A percentile compares a stretch with the other conserved stretches of the same genome.
Evolutionary conservation across 2,888 invertebrate genomes (phyloP).

Genomic region (Tachystola acroxantha): DNA sequence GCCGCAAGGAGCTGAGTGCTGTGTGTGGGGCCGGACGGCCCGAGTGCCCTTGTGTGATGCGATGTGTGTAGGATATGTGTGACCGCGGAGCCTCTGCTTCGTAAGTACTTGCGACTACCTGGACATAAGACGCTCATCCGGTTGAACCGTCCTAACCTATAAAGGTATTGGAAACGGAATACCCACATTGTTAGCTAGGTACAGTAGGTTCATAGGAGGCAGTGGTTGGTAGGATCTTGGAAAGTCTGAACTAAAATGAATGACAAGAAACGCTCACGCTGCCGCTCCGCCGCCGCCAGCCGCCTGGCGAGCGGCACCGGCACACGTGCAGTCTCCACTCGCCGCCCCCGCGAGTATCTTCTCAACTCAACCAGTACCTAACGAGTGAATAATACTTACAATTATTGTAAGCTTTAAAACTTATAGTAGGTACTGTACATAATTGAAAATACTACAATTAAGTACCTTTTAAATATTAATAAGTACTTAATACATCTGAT

Average conservation of each 20-base stretch:
- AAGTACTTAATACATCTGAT: background rate
- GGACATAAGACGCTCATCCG: constrained; percentile 32
- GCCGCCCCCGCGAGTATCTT: constrained; percentile 39
- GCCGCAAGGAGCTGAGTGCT: constrained; percentile 48
- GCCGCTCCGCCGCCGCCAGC: constrained; percentile 43
- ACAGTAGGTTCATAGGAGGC: no score
- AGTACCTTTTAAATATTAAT: background rate
- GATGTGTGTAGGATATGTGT: constrained; percentile 70
- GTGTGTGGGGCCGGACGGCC: constrained; percentile 66
- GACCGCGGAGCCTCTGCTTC: constrained; percentile 67
- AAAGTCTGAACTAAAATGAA: constrained; percentile 49
- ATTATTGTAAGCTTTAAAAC: constrained; percentile 30
- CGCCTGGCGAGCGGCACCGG: constrained; percentile 26
- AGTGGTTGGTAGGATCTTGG: no score
- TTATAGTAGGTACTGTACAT: constrained; percentile 13
- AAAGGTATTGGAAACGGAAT: no score
- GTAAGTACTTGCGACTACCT: constrained; percentile 65
- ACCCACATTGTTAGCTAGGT: no score
- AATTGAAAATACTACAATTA: background rate
- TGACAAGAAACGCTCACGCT: constrained; percentile 47
- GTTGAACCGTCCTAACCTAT: constrained; percentile 23
- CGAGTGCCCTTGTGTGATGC: constrained; percentile 67
- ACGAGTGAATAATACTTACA: constrained; percentile 45
- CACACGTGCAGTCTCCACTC: constrained; percentile 57
- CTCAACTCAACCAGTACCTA: constrained; percentile 31